These are phyloP conservation scores for Otolemur garnettii DNA, from an alignment of 2,113 vertebrate species.

Conservation along the genomic window DNA sequence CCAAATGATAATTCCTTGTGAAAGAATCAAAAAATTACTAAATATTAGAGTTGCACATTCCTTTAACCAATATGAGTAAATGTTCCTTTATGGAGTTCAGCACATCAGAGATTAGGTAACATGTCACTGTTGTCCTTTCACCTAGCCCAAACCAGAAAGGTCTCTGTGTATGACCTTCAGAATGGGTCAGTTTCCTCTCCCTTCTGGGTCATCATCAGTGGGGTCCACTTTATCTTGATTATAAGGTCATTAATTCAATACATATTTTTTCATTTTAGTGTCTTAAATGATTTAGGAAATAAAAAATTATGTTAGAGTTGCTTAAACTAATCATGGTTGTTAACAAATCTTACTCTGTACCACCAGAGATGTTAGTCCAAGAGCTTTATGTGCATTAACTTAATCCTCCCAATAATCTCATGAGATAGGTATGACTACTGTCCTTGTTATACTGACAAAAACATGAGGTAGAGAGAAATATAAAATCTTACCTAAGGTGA, in stretches of 20 bases:
- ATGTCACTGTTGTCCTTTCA: not conserved
- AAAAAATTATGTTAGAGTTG: not conserved
- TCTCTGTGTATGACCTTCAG: not conserved
- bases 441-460: not conserved
- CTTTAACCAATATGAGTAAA: not conserved
- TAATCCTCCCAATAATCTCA: not conserved
- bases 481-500: not conserved
- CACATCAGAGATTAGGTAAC: not conserved
- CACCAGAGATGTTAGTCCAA: not conserved
- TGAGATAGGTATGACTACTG: not conserved
- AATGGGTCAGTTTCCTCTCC: not conserved
- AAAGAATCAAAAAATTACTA: constrained; percentile 34
- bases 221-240: not conserved
- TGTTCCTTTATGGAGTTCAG: not conserved
- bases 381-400: not conserved
- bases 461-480: not conserved
- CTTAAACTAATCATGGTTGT: not conserved
- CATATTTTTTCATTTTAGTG: not conserved
- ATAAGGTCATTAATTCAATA: not conserved
- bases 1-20: not conserved
- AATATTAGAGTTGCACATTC: constrained; percentile 8
- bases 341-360: not conserved
- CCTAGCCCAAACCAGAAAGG: not conserved
- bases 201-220: not conserved
- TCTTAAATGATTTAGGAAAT: constrained; percentile 16